Conservation (phyloP, 1,140 invertebrate genomes). For the Rhopalosiphum padi region DNA sequence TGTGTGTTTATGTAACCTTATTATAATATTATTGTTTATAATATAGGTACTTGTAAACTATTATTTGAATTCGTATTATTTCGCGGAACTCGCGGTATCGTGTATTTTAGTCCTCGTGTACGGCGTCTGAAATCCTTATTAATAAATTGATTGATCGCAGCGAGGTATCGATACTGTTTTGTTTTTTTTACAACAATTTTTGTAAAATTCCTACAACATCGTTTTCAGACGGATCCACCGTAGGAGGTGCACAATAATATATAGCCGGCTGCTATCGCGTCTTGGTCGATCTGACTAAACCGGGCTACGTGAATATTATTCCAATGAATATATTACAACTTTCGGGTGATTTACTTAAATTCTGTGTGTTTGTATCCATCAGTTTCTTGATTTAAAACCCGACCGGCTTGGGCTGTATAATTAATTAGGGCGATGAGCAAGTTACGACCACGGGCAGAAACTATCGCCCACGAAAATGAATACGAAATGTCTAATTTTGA, state of each 20-base stretch:
- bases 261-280: too few species aligned
- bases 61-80: neutral
- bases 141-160: neutral
- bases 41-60: neutral
- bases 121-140: neutral
- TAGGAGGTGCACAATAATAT: neutral
- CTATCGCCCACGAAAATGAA: neutral
- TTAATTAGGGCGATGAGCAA: neutral
- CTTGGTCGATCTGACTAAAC: neutral
- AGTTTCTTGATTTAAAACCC: neutral
- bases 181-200: neutral
- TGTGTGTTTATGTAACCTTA: neutral
- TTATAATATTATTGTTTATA: neutral
- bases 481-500: neutral
- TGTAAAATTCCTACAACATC: neutral
- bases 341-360: neutral
- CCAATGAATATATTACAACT: conserved; percentile 4
- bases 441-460: neutral
- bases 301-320: neutral
- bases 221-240: neutral
- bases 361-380: neutral
- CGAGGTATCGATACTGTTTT: neutral
- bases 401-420: neutral
- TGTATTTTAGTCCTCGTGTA: neutral
- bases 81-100: neutral